phyloP scores from a whole-genome alignment of 2,888 invertebrate genomes.

The Metellina segmentata region DNA sequence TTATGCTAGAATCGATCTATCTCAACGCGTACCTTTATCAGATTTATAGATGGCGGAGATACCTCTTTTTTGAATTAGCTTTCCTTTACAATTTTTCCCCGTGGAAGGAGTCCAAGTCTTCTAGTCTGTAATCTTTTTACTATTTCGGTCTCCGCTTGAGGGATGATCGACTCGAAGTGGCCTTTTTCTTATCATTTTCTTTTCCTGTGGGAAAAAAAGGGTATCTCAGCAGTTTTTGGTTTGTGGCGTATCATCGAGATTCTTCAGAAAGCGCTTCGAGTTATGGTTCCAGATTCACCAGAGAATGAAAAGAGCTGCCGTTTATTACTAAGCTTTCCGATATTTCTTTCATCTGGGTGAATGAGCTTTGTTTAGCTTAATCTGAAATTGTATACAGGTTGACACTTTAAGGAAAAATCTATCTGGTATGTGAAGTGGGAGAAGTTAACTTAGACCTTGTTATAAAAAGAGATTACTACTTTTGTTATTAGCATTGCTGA shows the following conservation, averaged over 20 bases:
- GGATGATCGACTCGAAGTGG: constrained; percentile 13
- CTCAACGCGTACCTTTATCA: constrained; percentile 15
- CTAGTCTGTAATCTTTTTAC: constrained; percentile 2
- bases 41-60: background rate
- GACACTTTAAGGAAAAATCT: too few species aligned
- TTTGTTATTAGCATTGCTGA: too few species aligned
- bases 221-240: background rate
- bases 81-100: constrained; percentile 6
- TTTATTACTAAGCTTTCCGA: background rate
- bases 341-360: background rate
- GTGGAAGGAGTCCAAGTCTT: background rate
- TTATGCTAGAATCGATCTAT: background rate
- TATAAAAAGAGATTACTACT: too few species aligned
- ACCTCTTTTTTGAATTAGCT: background rate
- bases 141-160: background rate
- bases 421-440: too few species aligned
- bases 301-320: background rate
- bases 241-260: background rate
- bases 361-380: background rate
- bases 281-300: background rate
- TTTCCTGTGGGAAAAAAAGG: background rate
- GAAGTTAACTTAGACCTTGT: too few species aligned
- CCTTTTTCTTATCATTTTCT: background rate
- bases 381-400: too few species aligned
- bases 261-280: background rate